phyloP scores from a whole-genome alignment of 2,113 vertebrate species.

The Lontra canadensis region DNA sequence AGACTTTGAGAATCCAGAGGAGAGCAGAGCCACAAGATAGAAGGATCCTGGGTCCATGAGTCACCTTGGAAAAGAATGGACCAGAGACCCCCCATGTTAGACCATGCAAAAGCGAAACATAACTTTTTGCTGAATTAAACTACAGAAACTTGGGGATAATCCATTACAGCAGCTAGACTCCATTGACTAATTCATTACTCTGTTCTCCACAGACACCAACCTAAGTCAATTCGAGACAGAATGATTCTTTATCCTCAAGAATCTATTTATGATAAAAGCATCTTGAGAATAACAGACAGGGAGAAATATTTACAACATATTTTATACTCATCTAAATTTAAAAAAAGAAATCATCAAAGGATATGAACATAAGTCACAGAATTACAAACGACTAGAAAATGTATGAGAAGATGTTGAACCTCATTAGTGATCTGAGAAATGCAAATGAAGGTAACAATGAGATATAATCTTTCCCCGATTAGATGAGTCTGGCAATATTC shows the following conservation, averaged over 20 bases:
- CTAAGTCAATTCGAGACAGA: neutral
- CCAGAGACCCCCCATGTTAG: neutral
- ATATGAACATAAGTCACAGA: constrained; percentile 32
- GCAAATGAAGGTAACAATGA: constrained; percentile 42
- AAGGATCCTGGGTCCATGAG: neutral
- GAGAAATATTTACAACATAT: constrained; percentile 54
- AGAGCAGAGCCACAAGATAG: neutral
- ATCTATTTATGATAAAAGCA: constrained; percentile 38
- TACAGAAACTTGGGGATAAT: neutral
- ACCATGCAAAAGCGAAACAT: neutral
- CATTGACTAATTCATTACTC: neutral
- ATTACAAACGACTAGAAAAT: constrained; percentile 24
- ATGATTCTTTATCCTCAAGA: neutral
- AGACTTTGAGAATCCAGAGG: neutral
- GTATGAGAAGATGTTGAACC: constrained; percentile 8
- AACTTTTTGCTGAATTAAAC: neutral
- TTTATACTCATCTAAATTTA: constrained; percentile 41
- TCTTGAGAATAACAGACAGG: constrained; percentile 32
- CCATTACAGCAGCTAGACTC: neutral
- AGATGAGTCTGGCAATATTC: constrained; percentile 20
- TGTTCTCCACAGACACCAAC: neutral
- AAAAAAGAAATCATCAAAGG: constrained; percentile 49
- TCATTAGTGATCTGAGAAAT: constrained; percentile 48
- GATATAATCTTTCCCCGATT: constrained; percentile 37
- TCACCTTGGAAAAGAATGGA: neutral